These are phyloP conservation scores for Lepus europaeus DNA, from an alignment of 2,113 vertebrate genomes.

Conservation along the genomic window DNA sequence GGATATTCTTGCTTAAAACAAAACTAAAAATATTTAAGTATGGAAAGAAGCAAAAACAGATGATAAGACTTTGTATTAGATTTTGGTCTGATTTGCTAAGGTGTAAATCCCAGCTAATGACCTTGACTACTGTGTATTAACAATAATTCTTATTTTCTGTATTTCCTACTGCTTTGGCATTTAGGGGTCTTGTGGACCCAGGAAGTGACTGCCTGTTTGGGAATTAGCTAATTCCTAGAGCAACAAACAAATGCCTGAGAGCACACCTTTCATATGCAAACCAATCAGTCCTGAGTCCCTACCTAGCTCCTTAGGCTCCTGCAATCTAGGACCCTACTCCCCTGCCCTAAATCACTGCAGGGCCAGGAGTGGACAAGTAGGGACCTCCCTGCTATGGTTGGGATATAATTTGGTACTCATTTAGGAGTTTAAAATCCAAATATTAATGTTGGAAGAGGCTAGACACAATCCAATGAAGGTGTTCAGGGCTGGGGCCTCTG, in stretches of 20 bases:
- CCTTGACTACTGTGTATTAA: background rate
- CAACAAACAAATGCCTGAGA: background rate
- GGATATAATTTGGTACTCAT: too few relatives aligned
- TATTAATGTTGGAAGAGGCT: too few relatives aligned
- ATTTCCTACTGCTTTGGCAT: background rate
- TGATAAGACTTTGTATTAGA: background rate
- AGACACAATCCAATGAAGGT: too few relatives aligned
- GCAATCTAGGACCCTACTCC: too few relatives aligned
- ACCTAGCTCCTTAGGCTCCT: background rate
- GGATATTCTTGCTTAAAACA: background rate
- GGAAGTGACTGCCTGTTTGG: background rate
- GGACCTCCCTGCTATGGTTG: background rate
- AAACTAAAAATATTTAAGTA: background rate
- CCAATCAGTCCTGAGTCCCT: background rate
- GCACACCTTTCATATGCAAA: background rate
- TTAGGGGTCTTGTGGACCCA: background rate
- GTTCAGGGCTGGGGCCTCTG: too few relatives aligned
- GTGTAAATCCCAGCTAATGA: background rate
- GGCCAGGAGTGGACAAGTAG: background rate
- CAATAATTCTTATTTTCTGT: background rate
- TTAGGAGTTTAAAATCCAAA: too few relatives aligned
- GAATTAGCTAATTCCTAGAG: conserved; percentile 1
- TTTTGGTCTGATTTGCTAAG: background rate
- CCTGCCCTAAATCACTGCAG: background rate
- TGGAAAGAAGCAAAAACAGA: background rate